Evolutionary conservation across 2,797 vertebrate species (phyloP).

Genomic region (Gymnothorax reevesii): DNA sequence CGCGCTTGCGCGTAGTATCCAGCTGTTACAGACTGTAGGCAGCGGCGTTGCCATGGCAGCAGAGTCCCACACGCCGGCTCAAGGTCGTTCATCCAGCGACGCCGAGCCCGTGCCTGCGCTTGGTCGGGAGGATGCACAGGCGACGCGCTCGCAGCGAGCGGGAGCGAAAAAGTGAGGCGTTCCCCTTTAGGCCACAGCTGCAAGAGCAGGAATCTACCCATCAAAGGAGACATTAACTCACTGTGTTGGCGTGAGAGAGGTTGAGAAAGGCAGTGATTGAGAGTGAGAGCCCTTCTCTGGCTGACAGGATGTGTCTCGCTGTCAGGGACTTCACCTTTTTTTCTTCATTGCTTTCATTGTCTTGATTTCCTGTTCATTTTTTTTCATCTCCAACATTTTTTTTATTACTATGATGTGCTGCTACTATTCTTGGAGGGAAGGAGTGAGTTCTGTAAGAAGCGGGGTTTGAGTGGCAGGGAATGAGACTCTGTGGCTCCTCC

Average conservation of each 20-base stretch:
- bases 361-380: neutral
- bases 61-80: slow-evolving; percentile 71
- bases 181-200: neutral
- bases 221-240: slow-evolving; percentile 55
- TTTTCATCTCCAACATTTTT: neutral
- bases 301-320: neutral
- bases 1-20: slow-evolving; percentile 52
- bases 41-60: slow-evolving; percentile 75
- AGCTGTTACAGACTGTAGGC: slow-evolving; percentile 58
- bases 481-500: neutral
- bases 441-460: slow-evolving; percentile 55
- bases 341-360: neutral
- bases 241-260: slow-evolving; percentile 26
- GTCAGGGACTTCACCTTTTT: slow-evolving; percentile 4
- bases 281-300: neutral
- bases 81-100: slow-evolving; percentile 75
- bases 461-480: slow-evolving; percentile 54
- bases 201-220: neutral
- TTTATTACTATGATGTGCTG: neutral
- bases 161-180: slow-evolving; percentile 25
- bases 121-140: slow-evolving; percentile 23
- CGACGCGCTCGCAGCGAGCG: slow-evolving; percentile 55
- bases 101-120: slow-evolving; percentile 43
- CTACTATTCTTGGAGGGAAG: neutral
- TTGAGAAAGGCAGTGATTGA: neutral